Evolutionary conservation across 1,140 invertebrate species (phyloP).

Genomic region (Chrysopa pallens): DNA sequence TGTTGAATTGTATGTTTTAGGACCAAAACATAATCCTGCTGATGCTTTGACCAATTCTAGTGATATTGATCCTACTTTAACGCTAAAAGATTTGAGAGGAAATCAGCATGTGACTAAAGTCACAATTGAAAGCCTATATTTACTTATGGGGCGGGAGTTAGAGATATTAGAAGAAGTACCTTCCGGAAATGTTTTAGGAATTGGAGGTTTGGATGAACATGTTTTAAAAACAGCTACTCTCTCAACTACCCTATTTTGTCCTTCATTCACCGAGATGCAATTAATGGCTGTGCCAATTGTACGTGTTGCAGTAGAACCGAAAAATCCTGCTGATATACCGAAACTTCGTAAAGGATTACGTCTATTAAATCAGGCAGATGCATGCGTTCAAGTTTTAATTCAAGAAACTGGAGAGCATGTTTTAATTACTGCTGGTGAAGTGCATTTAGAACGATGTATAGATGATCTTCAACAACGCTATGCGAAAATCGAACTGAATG

Average conservation of each 20-base stretch:
- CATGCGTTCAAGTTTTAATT: constrained; percentile 75
- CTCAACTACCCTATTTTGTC: constrained; percentile 66
- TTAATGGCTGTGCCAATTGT: constrained; percentile 74
- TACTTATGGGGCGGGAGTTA: constrained; percentile 88
- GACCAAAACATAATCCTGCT: constrained; percentile 79
- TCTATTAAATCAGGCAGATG: constrained; percentile 81
- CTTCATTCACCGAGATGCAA: constrained; percentile 73
- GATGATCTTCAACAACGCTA: constrained; percentile 68
- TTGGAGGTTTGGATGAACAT: constrained; percentile 72
- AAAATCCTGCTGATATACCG: constrained; percentile 60
- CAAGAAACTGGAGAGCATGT: constrained; percentile 94
- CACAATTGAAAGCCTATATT: constrained; percentile 54
- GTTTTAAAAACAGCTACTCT: constrained; percentile 76
- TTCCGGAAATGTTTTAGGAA: constrained; percentile 77
- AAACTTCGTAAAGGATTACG: constrained; percentile 64
- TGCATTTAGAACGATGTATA: constrained; percentile 90
- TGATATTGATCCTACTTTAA: constrained; percentile 29
- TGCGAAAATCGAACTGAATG: constrained; percentile 75
- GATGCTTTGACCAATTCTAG: constrained; percentile 22
- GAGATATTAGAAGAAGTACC: constrained; percentile 59
- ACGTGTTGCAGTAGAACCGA: constrained; percentile 85
- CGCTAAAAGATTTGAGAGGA: constrained; percentile 44
- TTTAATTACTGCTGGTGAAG: constrained; percentile 90
- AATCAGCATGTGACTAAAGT: constrained; percentile 37
- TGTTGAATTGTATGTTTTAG: constrained; percentile 64